Evolutionary conservation across 2,113 vertebrate genomes (phyloP).

Genomic region (Gavialis gangeticus): DNA sequence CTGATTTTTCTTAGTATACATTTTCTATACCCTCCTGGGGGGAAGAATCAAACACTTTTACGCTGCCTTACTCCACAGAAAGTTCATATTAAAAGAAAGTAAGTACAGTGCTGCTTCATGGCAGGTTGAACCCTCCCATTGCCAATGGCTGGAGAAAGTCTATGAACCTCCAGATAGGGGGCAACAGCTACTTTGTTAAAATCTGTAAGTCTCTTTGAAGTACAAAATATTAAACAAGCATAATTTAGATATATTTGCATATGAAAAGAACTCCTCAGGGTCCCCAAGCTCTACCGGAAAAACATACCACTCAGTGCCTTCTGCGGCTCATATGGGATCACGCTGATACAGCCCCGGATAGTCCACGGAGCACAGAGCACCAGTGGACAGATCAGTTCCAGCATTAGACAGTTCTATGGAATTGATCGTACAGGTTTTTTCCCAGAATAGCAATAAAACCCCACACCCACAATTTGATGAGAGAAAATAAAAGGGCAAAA

Average conservation of each 20-base stretch:
- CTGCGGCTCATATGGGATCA: neutral
- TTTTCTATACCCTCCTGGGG: neutral
- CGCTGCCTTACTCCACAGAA: neutral
- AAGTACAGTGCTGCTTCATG: neutral
- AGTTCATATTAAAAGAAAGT: neutral
- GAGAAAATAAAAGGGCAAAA: neutral
- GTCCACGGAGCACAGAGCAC: neutral
- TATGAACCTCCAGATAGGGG: neutral
- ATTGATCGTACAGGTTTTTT: neutral
- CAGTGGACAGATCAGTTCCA: neutral
- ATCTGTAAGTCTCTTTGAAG: neutral
- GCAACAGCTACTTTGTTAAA: neutral
- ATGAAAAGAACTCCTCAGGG: neutral
- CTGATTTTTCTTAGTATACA: neutral
- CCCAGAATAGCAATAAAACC: neutral
- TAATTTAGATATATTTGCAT: neutral
- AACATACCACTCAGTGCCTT: neutral
- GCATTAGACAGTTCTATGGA: neutral
- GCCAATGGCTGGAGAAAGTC: neutral
- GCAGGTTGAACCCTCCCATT: neutral
- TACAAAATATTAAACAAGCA: neutral
- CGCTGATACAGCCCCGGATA: neutral
- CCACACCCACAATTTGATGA: neutral
- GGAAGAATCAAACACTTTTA: neutral
- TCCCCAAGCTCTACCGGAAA: neutral